Evolutionary conservation across 2,888 invertebrate species (phyloP), one percentile per base, ranked within the genome.

Genomic region (Amphimallon solstitiale): DNA sequence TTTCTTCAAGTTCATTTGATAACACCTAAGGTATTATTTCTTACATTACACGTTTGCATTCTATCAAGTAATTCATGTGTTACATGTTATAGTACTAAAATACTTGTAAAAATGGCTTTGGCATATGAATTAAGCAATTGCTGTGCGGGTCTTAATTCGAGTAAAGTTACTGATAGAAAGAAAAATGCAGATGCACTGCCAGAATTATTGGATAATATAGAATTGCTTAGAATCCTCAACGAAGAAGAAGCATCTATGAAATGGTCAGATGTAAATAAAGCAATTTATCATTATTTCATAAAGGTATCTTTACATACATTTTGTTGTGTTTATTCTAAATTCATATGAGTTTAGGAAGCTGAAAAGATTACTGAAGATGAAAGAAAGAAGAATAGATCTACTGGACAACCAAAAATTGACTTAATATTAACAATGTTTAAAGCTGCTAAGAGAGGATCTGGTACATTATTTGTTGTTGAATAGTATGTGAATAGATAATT

Each of bases 321-420:
- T 21, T 10, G 12, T 1, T 49, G 5, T 21, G 29, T 38, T 2
- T 35, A 35, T 61, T 21, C 61, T 59, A 46, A 12, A 49, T 62
- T 40, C 29, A 38, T 68, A 56, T 54, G 54, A 40, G 54, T 79
- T 29, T 75, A 87, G 87, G 87, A 87, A 82, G 80, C 83, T 38
- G 85, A 86, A 71, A 86, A 85, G 74, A 81, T 78, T 76, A 83
- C 83, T 73, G 79, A 81, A 17, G 82, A 84, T 23, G 86, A 71
- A 65, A 83, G 74, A 82, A 81, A 61, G 83, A 82, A 80, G 77
- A 82, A 74, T n/a, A 63, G 23, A 60, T 48, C 15, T 23, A 59
- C 59, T 23, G 75, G 81, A 66, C 81, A 79, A 35, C 40, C 46
- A 4, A 19, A 48, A 48, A 23, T 9, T 19, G 63, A 64, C 68